Evolutionary conservation across 2,113 vertebrate genomes (phyloP).

Genomic region (Dasyprocta punctata): DNA sequence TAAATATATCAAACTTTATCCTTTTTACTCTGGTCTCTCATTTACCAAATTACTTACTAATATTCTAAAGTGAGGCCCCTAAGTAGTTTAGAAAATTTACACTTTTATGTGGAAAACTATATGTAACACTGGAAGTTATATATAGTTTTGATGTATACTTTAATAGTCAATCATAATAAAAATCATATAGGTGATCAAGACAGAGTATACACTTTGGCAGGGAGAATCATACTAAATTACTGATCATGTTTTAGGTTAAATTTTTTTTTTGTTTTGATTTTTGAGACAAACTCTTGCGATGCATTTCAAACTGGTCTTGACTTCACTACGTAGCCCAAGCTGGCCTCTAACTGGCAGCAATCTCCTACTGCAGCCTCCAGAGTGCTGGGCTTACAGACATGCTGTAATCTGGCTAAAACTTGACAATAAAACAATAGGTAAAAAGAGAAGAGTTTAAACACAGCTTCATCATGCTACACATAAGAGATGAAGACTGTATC

Average conservation of each 20-base stretch:
- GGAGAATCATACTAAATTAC: not conserved
- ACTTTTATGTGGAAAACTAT: not conserved
- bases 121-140: not conserved
- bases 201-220: not conserved
- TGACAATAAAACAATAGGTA: conserved; percentile 1
- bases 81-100: not conserved
- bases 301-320: not conserved
- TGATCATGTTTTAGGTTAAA: not conserved
- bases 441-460: not conserved
- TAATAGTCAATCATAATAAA: conserved; percentile 44
- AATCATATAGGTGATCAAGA: not conserved
- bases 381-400: not conserved
- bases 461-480: not conserved
- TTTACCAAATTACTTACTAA: not conserved
- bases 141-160: not conserved
- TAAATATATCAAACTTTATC: conserved; percentile 10
- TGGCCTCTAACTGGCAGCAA: not conserved
- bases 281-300: not conserved
- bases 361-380: not conserved
- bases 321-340: not conserved
- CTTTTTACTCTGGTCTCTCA: not conserved
- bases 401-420: not conserved
- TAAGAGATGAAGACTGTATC: not conserved
- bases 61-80: conserved; percentile 32
- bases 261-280: not conserved